These are phyloP conservation scores for Blera fallax DNA, from an alignment of 2,888 invertebrate species.

Conservation along the genomic window DNA sequence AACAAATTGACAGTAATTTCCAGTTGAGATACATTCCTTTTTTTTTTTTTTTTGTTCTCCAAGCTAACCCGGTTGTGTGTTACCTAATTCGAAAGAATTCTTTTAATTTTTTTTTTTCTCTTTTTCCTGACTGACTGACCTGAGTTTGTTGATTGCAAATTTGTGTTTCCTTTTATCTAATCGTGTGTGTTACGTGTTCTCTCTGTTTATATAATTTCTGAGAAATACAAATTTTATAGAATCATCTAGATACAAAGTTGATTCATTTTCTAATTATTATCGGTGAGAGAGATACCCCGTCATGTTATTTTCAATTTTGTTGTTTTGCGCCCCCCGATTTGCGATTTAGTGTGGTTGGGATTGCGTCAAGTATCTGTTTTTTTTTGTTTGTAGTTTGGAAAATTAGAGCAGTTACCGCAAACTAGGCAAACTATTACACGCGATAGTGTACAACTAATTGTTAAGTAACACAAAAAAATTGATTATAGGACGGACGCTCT, in stretches of 20 bases:
- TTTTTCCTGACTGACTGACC: not conserved
- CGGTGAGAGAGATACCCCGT: slow-evolving; percentile 42
- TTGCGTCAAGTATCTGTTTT: not conserved
- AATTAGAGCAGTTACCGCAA: slow-evolving; percentile 51
- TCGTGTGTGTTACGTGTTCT: slow-evolving; percentile 65
- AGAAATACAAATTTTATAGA: slow-evolving; percentile 52
- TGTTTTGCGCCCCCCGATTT: not conserved
- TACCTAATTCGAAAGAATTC: slow-evolving; percentile 49
- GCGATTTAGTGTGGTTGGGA: not conserved
- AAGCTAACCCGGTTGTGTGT: slow-evolving; percentile 4
- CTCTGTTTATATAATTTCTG: slow-evolving; percentile 71
- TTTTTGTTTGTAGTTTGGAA: not conserved
- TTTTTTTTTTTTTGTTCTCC: not conserved
- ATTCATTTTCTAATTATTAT: slow-evolving; percentile 71
- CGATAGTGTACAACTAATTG: slow-evolving; percentile 64
- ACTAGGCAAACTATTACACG: slow-evolving; percentile 54
- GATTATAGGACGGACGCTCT: slow-evolving; percentile 37
- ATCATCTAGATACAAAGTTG: slow-evolving; percentile 67
- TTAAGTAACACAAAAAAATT: slow-evolving; percentile 69
- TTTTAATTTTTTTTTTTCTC: not conserved
- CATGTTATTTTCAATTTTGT: too few species aligned
- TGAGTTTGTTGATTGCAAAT: slow-evolving; percentile 40
- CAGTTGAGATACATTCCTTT: slow-evolving; percentile 21
- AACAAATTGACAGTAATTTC: slow-evolving; percentile 42
- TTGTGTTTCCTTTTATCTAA: slow-evolving; percentile 59